phyloP scores from a whole-genome alignment of 2,888 invertebrate species.

The Hydropsyche betteni region DNA sequence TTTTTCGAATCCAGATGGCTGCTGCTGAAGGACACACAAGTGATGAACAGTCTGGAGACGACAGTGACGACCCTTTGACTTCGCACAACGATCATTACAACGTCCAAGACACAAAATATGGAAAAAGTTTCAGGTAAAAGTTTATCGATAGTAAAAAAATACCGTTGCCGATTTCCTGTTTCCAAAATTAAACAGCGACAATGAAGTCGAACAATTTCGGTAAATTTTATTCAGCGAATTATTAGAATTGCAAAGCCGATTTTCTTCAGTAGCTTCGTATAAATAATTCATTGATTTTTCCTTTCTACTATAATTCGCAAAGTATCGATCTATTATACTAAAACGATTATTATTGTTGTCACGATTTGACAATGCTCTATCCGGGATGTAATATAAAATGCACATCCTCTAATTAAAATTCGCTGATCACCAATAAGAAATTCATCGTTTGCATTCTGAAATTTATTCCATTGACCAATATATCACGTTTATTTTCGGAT shows the following conservation, averaged over 20 bases:
- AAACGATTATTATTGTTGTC: neutral
- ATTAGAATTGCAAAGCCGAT: no score
- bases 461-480: neutral
- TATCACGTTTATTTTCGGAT: no score
- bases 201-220: no score
- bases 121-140: constrained; percentile 77
- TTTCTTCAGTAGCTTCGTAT: neutral
- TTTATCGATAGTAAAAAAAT: no score
- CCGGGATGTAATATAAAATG: neutral
- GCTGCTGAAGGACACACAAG: constrained; percentile 62
- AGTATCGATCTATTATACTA: no score
- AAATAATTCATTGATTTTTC: neutral
- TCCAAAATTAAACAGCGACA: neutral
- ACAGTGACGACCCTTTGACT: constrained; percentile 64
- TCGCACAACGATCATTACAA: constrained; percentile 53
- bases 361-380: neutral
- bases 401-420: neutral
- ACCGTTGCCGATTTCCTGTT: neutral
- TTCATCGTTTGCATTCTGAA: neutral
- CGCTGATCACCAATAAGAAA: no score
- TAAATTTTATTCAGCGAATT: no score
- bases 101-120: constrained; percentile 73
- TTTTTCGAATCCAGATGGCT: constrained; percentile 57
- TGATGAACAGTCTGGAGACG: constrained; percentile 56
- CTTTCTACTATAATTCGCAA: neutral